Evolutionary conservation across 2,888 invertebrate species (phyloP), one percentile per base, ranked within the genome.

Genomic region (Drosophila kambysellisi): DNA sequence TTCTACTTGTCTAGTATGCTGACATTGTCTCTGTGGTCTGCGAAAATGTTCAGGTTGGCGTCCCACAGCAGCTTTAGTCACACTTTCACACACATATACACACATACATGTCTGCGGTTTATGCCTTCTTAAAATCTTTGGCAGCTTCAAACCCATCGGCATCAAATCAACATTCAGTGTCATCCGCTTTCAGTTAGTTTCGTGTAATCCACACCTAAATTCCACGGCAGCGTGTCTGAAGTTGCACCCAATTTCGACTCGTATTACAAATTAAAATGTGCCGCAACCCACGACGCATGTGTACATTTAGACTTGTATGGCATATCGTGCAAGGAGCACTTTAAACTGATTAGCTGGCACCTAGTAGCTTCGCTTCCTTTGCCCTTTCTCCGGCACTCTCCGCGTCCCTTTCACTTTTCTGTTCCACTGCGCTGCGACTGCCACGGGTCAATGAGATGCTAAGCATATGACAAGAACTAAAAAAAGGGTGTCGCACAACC

Each of bases 211-310:
- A 89, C 78, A 91, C 85, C 87, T 74, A 73, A 80, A 76, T 75
- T 68, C 65, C 79, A 66, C 67, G 79, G 64, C 79, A 81, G 90
- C 89, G 81, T 91, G 81, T 82, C 91, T 89, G 80, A 90, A 81
- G 83, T 81, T 74, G 83, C 91, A 87, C 89, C 90, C 90, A 85
- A 88, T 89, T 87, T 78, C 82, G 87, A 79, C 80, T 91, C 91
- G 83, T 78, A 89, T 91, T 91, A 86, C 91, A 91, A 90, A 91
- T 91, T 91, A 87, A 89, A 91, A 90, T 85, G 75, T 78, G 86
- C 85, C 74, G 88, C 80, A 88, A 80, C 77, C 63, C 64, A 79
- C 80, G 65, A 70, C 72, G 53, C 35, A 50, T 15, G 7, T 15
- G 3, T 7, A 43, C 12, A 20, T 43, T 12, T 3, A 11, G 17